Base-by-base conservation (phyloP, 1,140 invertebrate genomes). In the Diabrotica undecimpunctata region DNA sequence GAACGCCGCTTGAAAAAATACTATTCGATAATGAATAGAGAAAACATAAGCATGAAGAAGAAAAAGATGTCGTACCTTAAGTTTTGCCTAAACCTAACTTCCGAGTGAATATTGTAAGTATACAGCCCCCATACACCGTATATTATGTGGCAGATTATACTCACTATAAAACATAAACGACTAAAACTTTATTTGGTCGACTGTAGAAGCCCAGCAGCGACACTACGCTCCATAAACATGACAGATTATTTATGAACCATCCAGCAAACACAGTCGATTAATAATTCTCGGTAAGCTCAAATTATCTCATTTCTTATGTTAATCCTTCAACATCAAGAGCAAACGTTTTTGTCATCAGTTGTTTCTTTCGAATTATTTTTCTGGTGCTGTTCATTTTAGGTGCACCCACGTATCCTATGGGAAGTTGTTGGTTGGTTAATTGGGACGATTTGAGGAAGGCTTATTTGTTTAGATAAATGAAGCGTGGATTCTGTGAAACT, bases 241-340 rank as follows among this genome's bases (percentile, higher is more conserved):
- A 64, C 39, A 50, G 8, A 64, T 64, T 35, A 55, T 58, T 57
- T 35, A 51, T 25, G 53, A 54, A 51, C 55, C 60, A 41, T 55
- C 55, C 14, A 58, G n/a, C 52, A 25, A 56, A 12, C 35, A 39
- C 36, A 55, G n/a, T 63, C 62, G 36, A 64, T 64, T 64, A 64
- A 64, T 64, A 64, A 64, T 55, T 13, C 55, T 53, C 12, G 7
- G 46, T 14, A 36, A 12, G 55, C 41, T 52, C 39, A 53, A 64
- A 64, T 64, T 54, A 57, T 64, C 41, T 41, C 25, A 35, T 64
- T 64, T 52, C 14, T 57, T 51, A 51, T 57, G 62, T 36, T 64
- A 57, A 64, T 64, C 36, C 41, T 10, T 58, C 54, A 56, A 64
- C 55, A 51, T 64, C 55, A 64, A 51, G 55, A 39, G 6, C 35